Base-by-base conservation (phyloP, 2,888 invertebrate species). In the Coleophora flavipennella region DNA sequence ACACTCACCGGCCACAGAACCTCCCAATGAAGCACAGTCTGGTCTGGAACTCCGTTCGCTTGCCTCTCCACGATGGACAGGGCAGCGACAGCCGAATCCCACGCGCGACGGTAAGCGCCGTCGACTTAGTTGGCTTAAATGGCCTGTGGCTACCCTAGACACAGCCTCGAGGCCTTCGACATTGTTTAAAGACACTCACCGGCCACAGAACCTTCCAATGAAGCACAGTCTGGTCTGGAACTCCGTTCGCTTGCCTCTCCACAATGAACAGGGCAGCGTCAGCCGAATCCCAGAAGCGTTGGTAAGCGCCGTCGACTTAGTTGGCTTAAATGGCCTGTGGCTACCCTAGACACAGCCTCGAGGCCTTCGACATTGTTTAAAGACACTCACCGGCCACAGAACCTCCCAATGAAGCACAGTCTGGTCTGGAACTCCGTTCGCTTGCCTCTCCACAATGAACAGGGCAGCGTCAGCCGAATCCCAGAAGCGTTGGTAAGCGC, bases 151-250 rank as follows among this genome's bases (percentile, higher is more conserved):
- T n/a, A n/a, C n/a, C n/a, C n/a, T n/a, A n/a, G n/a, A n/a, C n/a
- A n/a, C n/a, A n/a, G n/a, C n/a, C n/a, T n/a, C n/a, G n/a, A n/a
- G n/a, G n/a, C n/a, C n/a, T n/a, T n/a, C n/a, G n/a, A n/a, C n/a
- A 11, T 9, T 9, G 1, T 32, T 3, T 14, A 2, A 14, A 8
- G 8, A 31, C 39, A 81, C 89, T 83, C 68, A 93, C 92, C 49
- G 95, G 95, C 94, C 95, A 95, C 41, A 90, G 78, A 80, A 94
- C 93, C 77, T 95, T 95, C n/a, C 95, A 95, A 57, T 95, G 95
- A 41, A 95, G 78, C 31, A 95, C 81, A 45, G 93, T 91, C 55
- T 92, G 91, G 49, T 91, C 88, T 0, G 76, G 65, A 1, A 81
- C 58, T 0, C 85, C 83, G 38, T 70, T 58, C 1, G 88, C 87